phyloP scores from a whole-genome alignment of 2,888 invertebrate genomes.

The Brachyptera putata region DNA sequence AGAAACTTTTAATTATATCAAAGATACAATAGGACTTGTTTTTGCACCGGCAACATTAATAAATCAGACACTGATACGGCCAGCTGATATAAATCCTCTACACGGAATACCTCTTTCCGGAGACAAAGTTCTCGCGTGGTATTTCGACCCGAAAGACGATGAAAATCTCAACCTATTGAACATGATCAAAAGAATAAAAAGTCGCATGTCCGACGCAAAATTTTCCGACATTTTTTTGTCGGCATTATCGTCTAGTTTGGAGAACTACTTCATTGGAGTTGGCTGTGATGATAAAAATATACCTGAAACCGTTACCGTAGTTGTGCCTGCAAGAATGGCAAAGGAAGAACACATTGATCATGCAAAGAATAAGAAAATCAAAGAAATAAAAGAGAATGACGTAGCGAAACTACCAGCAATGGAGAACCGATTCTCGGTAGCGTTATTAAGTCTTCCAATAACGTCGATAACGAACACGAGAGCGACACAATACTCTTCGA shows the following conservation, averaged over 20 bases:
- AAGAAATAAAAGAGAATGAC: background rate
- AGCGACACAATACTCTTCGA: background rate
- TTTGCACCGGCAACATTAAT: conserved; percentile 35
- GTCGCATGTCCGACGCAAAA: conserved; percentile 40
- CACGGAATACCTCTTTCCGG: conserved; percentile 48
- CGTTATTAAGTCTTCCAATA: conserved; percentile 48
- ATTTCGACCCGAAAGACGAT: conserved; percentile 39
- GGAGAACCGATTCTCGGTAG: conserved; percentile 51
- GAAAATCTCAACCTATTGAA: conserved; percentile 44
- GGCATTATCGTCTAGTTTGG: conserved; percentile 49
- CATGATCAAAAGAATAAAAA: conserved; percentile 45
- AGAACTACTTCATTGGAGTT: conserved; percentile 43
- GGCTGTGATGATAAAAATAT: conserved; percentile 28
- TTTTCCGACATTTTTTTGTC: conserved; percentile 50
- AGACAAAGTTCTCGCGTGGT: conserved; percentile 47
- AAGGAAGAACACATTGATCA: conserved; percentile 30
- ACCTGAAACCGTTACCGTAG: conserved; percentile 39
- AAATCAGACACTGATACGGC: conserved; percentile 36
- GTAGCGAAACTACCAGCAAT: conserved; percentile 33
- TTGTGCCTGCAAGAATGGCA: conserved; percentile 41
- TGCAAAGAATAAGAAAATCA: background rate
- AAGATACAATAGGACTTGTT: conserved; percentile 6
- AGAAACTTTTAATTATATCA: background rate
- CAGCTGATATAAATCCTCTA: conserved; percentile 40
- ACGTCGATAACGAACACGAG: conserved; percentile 30